phyloP scores from a whole-genome alignment of 2,797 vertebrate genomes.

The Anabacerthia variegaticeps region DNA sequence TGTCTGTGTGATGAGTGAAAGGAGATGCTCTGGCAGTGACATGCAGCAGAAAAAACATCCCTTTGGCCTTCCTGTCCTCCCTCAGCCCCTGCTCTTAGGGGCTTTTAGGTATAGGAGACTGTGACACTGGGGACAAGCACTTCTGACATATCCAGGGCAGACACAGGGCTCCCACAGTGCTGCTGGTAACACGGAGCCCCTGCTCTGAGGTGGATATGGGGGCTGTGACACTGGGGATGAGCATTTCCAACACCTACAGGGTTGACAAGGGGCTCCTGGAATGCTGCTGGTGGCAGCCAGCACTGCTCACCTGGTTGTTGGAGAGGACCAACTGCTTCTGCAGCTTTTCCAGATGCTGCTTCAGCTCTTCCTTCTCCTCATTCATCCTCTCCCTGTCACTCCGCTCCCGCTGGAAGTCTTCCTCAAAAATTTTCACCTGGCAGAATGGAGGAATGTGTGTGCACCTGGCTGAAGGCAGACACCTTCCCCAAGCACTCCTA shows the following conservation, averaged over 20 bases:
- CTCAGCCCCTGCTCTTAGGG: not conserved
- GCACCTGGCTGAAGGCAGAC: not conserved
- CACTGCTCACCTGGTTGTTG: slow-evolving; percentile 81
- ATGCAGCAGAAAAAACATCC: not conserved
- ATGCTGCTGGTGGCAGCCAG: not conserved
- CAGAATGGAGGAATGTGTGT: not conserved
- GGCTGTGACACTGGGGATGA: rapidly evolving
- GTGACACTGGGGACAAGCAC: not conserved
- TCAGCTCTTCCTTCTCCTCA: slow-evolving; percentile 96
- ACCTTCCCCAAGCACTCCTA: not conserved
- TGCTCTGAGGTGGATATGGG: rapidly evolving
- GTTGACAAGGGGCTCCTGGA: rapidly evolving
- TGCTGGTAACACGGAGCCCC: not conserved
- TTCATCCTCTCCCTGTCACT: slow-evolving; percentile 98
- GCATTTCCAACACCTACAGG: rapidly evolving
- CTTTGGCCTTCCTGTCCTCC: not conserved
- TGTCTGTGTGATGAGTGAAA: not conserved
- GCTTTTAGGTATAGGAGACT: too few species aligned
- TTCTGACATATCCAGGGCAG: not conserved
- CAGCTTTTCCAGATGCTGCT: slow-evolving; percentile 90
- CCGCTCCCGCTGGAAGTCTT: slow-evolving; percentile 95
- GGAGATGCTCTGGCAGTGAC: not conserved
- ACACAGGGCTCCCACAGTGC: not conserved
- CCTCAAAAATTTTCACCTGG: slow-evolving; percentile 98
- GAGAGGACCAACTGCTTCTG: slow-evolving; percentile 90